Conservation (phyloP, 2,888 invertebrate species). For the Calameuta pallipes region DNA sequence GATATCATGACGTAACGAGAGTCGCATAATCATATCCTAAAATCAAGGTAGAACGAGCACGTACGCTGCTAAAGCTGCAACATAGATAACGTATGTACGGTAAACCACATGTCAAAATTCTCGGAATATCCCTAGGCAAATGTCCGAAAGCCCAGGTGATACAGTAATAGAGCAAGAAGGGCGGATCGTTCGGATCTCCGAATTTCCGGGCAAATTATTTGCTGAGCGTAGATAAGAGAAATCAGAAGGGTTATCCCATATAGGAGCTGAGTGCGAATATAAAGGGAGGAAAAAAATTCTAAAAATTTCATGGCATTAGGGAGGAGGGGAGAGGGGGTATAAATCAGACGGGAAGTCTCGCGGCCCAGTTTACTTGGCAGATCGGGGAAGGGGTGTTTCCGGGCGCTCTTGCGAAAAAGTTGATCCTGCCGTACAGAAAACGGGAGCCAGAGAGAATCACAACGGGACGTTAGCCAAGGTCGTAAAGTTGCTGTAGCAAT, state of each 20-base stretch:
- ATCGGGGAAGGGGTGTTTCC: background rate
- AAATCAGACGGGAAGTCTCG: background rate
- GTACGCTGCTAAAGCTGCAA: background rate
- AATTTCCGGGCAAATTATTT: background rate
- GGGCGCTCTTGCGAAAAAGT: background rate
- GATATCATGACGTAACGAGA: background rate
- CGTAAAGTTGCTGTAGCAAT: constrained; percentile 19
- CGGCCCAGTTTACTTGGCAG: background rate
- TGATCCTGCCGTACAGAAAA: constrained; percentile 2
- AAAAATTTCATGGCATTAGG: background rate
- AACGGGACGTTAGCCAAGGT: constrained; percentile 28
- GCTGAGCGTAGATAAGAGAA: background rate
- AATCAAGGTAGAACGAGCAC: background rate
- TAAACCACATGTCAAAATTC: background rate
- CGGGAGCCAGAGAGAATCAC: constrained; percentile 12
- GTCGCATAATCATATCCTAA: background rate
- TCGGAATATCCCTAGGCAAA: background rate
- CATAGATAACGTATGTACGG: background rate
- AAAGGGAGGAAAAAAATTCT: background rate
- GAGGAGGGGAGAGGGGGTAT: background rate
- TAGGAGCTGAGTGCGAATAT: background rate
- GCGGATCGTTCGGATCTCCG: background rate
- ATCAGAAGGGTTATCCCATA: background rate
- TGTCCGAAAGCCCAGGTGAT: background rate
- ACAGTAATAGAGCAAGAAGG: background rate